These are phyloP conservation scores for Podocnemis expansa DNA, from an alignment of 2,113 vertebrate species.

Conservation along the genomic window DNA sequence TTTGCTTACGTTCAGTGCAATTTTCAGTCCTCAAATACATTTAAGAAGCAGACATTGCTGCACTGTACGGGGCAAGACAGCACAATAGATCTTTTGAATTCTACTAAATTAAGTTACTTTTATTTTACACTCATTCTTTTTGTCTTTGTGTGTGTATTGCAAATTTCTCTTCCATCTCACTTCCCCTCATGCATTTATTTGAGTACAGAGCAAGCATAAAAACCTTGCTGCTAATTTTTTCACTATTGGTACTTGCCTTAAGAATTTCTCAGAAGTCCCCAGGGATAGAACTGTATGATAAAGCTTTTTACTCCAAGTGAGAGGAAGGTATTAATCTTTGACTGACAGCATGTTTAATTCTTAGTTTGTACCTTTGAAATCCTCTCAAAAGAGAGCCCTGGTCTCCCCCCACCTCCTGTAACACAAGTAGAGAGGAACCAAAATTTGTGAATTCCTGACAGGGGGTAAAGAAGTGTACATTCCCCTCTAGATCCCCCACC, in stretches of 20 bases:
- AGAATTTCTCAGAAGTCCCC: neutral
- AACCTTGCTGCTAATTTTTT: neutral
- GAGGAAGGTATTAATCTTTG: neutral
- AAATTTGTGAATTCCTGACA: neutral
- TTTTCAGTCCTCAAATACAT: neutral
- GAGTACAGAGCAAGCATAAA: neutral
- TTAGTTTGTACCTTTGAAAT: neutral
- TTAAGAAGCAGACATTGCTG: neutral
- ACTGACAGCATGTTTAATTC: neutral
- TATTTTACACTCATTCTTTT: neutral
- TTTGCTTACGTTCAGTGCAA: neutral
- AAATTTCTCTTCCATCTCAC: neutral
- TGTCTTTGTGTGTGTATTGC: neutral
- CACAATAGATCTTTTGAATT: neutral
- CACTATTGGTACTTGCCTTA: neutral
- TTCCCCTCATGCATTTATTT: neutral
- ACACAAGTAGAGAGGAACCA: neutral
- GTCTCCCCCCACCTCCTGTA: neutral
- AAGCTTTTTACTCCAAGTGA: neutral
- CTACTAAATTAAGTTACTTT: neutral
- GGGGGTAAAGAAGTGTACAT: neutral
- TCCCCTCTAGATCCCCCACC: neutral
- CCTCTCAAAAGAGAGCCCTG: neutral
- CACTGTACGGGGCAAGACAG: fast-evolving
- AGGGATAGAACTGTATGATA: neutral